These are phyloP conservation scores for Cygnus atratus DNA, from an alignment of 2,113 vertebrate species.

Conservation along the genomic window DNA sequence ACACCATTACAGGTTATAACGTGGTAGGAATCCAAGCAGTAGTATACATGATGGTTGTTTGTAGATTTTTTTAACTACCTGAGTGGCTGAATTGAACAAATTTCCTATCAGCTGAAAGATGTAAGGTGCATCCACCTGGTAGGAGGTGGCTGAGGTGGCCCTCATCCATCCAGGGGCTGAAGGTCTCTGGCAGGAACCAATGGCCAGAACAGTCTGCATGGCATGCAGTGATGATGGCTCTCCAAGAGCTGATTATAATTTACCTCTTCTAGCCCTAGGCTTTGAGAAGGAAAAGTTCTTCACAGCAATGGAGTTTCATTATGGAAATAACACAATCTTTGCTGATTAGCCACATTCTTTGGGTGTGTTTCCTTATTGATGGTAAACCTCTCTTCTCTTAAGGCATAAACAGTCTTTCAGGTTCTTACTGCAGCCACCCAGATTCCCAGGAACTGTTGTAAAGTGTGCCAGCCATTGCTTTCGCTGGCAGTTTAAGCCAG, in stretches of 20 bases:
- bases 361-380: neutral
- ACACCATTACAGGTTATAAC: neutral
- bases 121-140: rapidly evolving
- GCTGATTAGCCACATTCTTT: neutral
- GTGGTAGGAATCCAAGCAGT: neutral
- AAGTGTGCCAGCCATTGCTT: neutral
- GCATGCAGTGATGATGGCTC: neutral
- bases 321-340: neutral
- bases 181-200: neutral
- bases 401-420: neutral
- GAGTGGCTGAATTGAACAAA: neutral
- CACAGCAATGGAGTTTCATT: neutral
- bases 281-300: neutral
- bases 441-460: neutral
- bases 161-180: neutral
- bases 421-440: neutral
- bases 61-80: neutral
- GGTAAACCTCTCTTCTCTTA: neutral
- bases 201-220: neutral
- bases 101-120: neutral
- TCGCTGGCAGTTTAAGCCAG: neutral
- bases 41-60: neutral
- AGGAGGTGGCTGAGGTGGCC: neutral
- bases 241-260: neutral
- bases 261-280: neutral